Evolutionary conservation across 2,113 vertebrate species (phyloP).

Genomic region (Irena cyanogastra): DNA sequence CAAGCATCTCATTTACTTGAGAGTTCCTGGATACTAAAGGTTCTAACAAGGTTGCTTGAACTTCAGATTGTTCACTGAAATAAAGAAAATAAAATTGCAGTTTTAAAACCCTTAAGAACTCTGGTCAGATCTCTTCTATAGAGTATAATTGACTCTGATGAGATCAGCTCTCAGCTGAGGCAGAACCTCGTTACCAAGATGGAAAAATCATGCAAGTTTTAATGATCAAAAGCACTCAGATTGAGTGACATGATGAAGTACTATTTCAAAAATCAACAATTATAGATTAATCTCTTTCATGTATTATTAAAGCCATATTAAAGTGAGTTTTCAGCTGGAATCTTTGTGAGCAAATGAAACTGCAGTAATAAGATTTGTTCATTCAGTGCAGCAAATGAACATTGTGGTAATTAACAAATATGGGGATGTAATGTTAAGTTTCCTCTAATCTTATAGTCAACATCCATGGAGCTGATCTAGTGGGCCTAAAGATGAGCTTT

Average conservation of each 20-base stretch:
- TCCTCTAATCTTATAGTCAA: not conserved
- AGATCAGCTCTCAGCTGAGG: constrained; percentile 42
- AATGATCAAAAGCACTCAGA: constrained; percentile 52
- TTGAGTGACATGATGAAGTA: constrained; percentile 50
- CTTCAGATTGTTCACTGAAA: not conserved
- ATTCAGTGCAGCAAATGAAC: not conserved
- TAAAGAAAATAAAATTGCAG: not conserved
- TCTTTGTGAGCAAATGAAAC: constrained; percentile 1
- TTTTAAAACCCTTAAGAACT: not conserved
- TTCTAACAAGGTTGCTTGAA: not conserved
- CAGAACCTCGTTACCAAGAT: not conserved
- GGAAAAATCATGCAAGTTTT: constrained; percentile 38
- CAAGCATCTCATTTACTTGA: not conserved
- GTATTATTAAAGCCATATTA: constrained; percentile 51
- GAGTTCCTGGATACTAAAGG: not conserved
- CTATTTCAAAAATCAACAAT: constrained; percentile 49
- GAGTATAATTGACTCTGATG: constrained; percentile 50
- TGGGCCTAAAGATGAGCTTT: not conserved
- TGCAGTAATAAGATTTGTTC: not conserved
- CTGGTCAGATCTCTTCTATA: not conserved
- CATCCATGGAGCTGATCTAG: not conserved
- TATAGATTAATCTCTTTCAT: constrained; percentile 53
- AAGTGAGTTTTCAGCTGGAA: constrained; percentile 16
- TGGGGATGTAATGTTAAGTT: not conserved
- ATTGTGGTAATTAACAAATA: not conserved